Percentiles rank a stretch among this genome's conserved stretches.
phyloP scores from a whole-genome alignment of 2,797 vertebrate species.

The Triplophysa yarkandensis region DNA sequence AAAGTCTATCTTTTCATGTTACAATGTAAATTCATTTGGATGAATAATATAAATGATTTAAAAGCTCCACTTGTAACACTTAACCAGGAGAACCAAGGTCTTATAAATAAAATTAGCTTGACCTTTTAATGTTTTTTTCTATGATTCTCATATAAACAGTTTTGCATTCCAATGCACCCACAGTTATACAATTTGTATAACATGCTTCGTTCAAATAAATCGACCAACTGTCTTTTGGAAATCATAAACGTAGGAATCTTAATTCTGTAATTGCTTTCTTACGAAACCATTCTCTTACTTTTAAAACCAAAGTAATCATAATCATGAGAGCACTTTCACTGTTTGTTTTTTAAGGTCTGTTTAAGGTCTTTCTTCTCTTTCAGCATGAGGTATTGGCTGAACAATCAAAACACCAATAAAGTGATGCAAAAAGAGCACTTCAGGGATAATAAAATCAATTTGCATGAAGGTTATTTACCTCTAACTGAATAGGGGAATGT shows the following conservation, averaged over 20 bases:
- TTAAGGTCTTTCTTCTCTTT: constrained; percentile 18
- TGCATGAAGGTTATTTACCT: constrained; percentile 28
- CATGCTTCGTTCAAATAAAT: constrained; percentile 38
- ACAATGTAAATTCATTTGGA: not conserved
- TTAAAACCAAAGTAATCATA: constrained; percentile 22
- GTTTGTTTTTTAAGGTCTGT: constrained; percentile 18
- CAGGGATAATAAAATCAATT: constrained; percentile 17
- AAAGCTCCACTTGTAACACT: too few species aligned
- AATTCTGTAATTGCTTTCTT: constrained; percentile 39
- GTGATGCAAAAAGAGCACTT: constrained; percentile 13
- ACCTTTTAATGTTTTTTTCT: too few species aligned
- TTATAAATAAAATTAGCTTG: not conserved
- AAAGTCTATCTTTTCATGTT: too few species aligned
- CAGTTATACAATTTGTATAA: not conserved
- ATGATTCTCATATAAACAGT: not conserved
- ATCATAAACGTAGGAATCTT: constrained; percentile 18
- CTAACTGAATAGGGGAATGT: constrained; percentile 3
- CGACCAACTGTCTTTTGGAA: constrained; percentile 33
- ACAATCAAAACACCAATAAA: constrained; percentile 30
- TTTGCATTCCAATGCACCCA: not conserved
- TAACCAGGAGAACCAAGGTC: constrained; percentile 6
- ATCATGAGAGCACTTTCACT: not conserved
- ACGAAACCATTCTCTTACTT: constrained; percentile 17
- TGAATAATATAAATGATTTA: too few species aligned
- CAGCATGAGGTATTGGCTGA: constrained; percentile 10